These are phyloP conservation scores for Ips typographus DNA, from an alignment of 1,140 invertebrate species.

Conservation along the genomic window DNA sequence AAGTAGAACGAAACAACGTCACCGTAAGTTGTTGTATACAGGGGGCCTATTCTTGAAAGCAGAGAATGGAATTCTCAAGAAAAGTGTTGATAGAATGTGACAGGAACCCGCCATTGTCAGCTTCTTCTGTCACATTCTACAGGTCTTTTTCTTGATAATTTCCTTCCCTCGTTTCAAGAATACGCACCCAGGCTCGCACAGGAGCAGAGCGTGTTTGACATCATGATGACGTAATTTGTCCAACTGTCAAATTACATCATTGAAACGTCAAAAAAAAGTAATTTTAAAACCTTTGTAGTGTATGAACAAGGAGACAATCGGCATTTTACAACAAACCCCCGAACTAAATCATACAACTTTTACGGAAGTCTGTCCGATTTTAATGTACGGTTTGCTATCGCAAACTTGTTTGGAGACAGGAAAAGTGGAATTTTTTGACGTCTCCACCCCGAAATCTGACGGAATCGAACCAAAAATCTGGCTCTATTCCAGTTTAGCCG, in stretches of 20 bases:
- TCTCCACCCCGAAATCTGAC: conserved; percentile 8
- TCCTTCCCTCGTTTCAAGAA: too few species aligned
- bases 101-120: too few species aligned
- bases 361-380: conserved; percentile 42
- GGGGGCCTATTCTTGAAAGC: too few species aligned
- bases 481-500: conserved; percentile 78
- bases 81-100: too few species aligned
- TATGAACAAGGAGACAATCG: conserved; percentile 26
- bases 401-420: conserved; percentile 27
- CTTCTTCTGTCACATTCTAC: too few species aligned
- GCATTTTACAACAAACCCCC: conserved; percentile 11
- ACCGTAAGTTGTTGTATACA: conserved; percentile 50
- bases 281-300: conserved; percentile 31
- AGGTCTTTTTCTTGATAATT: too few species aligned
- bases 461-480: conserved; percentile 54
- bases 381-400: conserved; percentile 43
- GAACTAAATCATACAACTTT: conserved; percentile 37
- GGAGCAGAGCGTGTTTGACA: too few species aligned
- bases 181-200: too few species aligned
- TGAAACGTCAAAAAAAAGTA: neutral
- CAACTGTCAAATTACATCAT: neutral
- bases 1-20: conserved; percentile 50
- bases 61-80: too few species aligned
- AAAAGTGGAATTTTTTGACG: conserved; percentile 6
- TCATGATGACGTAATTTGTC: neutral